Percentiles rank a stretch among this genome's conserved stretches.
These are phyloP conservation scores for Bucorvus abyssinicus DNA, from an alignment of 2,797 vertebrate species.

Conservation along the genomic window DNA sequence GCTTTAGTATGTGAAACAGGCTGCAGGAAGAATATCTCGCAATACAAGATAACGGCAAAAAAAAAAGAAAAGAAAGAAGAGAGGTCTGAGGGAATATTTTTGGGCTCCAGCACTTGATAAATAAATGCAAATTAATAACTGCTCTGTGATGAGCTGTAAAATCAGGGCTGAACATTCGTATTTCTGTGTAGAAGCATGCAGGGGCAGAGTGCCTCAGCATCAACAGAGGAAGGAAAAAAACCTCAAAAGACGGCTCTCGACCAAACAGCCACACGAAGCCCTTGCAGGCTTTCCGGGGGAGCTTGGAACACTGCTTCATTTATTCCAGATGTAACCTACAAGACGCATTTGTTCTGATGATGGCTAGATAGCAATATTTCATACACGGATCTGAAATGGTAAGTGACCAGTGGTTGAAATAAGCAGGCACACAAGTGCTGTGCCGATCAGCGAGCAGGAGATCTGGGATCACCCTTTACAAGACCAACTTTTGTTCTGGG, in stretches of 20 bases:
- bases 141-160: background rate
- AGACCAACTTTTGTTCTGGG: background rate
- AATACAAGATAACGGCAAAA: background rate
- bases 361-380: background rate
- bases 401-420: background rate
- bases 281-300: background rate
- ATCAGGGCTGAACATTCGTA: background rate
- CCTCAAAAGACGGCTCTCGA: background rate
- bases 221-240: background rate
- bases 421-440: background rate
- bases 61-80: background rate
- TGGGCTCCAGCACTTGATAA: background rate
- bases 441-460: background rate
- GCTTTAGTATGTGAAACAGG: background rate
- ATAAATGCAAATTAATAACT: background rate
- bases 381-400: background rate
- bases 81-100: background rate
- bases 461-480: background rate
- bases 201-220: background rate
- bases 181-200: background rate
- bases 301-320: slow-evolving; percentile 31
- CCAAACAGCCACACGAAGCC: background rate
- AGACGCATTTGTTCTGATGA: background rate
- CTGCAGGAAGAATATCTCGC: background rate
- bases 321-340: slow-evolving; percentile 17